Base-by-base conservation (phyloP, 2,797 vertebrate species). In the Sebastes itinus region DNA sequence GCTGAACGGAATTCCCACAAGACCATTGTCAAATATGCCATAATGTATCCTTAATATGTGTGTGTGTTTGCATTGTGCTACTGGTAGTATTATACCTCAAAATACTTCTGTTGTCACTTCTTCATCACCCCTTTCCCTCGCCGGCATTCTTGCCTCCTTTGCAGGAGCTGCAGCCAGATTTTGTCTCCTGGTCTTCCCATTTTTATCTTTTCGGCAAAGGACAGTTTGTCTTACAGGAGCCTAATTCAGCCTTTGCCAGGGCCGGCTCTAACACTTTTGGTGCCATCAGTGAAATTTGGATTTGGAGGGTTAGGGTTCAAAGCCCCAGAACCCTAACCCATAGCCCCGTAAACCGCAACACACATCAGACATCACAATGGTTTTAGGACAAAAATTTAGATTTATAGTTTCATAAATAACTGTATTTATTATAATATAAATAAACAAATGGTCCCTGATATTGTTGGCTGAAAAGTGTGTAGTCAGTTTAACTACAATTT, bases 191-290 rank as follows among this genome's bases (percentile, higher is more conserved):
- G 74, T 81, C 67, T 11, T 67, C 22, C 14, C 3, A 7, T 55
- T 72, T 62, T 81, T 83, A 81, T 84, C 75, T 76, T 60, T 59
- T 55, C 56, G 68, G 64, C 76, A 56, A 73, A 80, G 25, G 30
- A 27, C 55, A 75, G 72, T 81, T 66, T 22, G 12, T 68, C 42
- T 63, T 59, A 4, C 32, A 49, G 42, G 28, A 75, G 63, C 30
- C 56, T 82, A 81, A 75, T 63, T 81, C 28, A 63, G 27, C 62
- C 18, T 1, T 1, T 0, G 46, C 46, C 38, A 42, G 38, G 38
- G 0, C 14, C 6, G 38, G 38, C 14, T 42, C 0, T 0, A 42
- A 3, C 38, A 16, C 38, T 42, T 42, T 42, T 42, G 38, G 14
- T 42, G 38, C 38, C 38, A 0, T 42, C 35, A 38, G 13, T 38